Evolutionary conservation across 2,888 invertebrate species (phyloP).

Genomic region (Eupithecia centaureata): DNA sequence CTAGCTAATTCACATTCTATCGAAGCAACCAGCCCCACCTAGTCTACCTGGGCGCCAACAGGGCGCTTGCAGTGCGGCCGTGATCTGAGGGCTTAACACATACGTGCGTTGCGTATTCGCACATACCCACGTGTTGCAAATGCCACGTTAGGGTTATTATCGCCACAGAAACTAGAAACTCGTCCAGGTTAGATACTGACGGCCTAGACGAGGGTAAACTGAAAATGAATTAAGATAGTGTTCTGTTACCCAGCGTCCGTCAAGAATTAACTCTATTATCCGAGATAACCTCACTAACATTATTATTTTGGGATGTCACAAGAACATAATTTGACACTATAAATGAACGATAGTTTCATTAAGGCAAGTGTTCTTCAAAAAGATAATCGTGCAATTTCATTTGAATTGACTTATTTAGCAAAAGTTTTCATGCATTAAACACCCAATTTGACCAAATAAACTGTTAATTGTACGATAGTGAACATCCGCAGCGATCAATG

Average conservation of each 20-base stretch:
- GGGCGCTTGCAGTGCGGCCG: neutral
- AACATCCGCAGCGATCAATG: too few relatives aligned
- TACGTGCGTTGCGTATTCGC: conserved; percentile 1
- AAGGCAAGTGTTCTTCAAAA: too few relatives aligned
- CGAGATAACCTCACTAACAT: too few relatives aligned
- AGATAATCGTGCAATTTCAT: too few relatives aligned
- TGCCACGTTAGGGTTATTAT: neutral
- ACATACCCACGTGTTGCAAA: neutral
- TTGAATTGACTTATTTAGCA: too few relatives aligned
- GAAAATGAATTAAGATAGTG: neutral
- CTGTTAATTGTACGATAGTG: too few relatives aligned
- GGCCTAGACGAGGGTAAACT: neutral
- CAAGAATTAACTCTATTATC: neutral
- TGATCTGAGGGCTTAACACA: neutral
- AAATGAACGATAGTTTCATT: too few relatives aligned
- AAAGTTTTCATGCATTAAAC: too few relatives aligned
- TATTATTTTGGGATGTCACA: neutral
- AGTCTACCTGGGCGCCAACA: too few relatives aligned
- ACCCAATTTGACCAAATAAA: too few relatives aligned
- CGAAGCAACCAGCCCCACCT: too few relatives aligned
- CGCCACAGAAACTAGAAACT: neutral
- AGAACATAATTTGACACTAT: too few relatives aligned
- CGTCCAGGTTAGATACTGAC: neutral
- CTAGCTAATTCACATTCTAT: neutral
- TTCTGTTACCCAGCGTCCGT: neutral